phyloP scores from a whole-genome alignment of 2,113 vertebrate species.

The Oenanthe oenanthe region DNA sequence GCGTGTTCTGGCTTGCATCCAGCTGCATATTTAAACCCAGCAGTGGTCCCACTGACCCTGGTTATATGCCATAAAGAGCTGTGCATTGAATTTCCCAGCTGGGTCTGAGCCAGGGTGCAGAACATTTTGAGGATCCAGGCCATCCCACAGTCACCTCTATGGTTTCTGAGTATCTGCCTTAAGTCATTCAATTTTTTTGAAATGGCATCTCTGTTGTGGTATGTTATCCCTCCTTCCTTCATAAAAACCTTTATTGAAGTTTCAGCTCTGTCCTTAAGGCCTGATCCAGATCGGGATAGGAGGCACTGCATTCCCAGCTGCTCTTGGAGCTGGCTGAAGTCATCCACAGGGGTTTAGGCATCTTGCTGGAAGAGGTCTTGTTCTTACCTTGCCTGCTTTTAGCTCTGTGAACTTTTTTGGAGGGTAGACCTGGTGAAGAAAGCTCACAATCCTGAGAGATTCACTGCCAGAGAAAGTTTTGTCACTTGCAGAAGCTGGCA shows the following conservation, averaged over 20 bases:
- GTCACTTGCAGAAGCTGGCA: background rate
- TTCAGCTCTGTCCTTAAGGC: slow-evolving; percentile 48
- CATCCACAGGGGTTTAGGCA: background rate
- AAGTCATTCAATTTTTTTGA: slow-evolving; percentile 50
- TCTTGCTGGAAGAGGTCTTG: background rate
- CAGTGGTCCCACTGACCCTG: background rate
- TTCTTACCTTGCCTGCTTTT: background rate
- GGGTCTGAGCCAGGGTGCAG: background rate
- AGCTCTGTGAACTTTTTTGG: background rate
- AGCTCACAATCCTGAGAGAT: background rate
- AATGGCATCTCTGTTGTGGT: slow-evolving; percentile 56
- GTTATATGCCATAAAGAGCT: background rate
- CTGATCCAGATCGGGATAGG: slow-evolving; percentile 57
- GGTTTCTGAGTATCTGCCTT: slow-evolving; percentile 59
- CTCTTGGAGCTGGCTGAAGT: background rate
- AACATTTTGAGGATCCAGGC: slow-evolving; percentile 29
- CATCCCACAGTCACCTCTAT: slow-evolving; percentile 54
- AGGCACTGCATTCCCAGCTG: background rate
- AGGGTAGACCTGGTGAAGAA: background rate
- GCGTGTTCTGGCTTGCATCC: background rate
- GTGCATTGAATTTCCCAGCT: background rate
- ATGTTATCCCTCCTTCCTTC: slow-evolving; percentile 40
- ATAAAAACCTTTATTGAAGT: slow-evolving; percentile 46
- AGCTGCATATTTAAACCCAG: background rate
- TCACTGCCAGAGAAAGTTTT: background rate